Evolutionary conservation across 2,888 invertebrate species (phyloP), one percentile per base, ranked within the genome.

Genomic region (Toxonevra muliebris): DNA sequence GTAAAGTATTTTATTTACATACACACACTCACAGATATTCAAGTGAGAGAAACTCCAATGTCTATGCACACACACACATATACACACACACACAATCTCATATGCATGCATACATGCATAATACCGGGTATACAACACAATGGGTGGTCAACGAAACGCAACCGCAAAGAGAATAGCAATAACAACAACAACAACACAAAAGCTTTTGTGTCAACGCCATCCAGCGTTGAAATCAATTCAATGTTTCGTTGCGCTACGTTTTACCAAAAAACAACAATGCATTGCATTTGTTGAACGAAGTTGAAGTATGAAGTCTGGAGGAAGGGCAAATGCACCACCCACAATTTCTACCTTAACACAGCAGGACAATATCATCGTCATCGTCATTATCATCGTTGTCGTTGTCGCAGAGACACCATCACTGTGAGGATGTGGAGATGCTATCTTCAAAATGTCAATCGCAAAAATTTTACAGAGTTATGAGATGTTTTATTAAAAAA

Each of bases 151-250:
- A 59, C 58, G 52, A 53, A 61, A 66, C 48, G 55, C 63, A 63
- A 55, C 61, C 61, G 48, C 55, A 66, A 58, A 53, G 52, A 65
- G 65, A 70, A 68, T 69, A 69, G 69, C 71, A 69, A 69, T 66
- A 71, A 65, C 70, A 65, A 45, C 52, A 61, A 65, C 42, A 61
- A 69, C 54, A 45, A 57, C 78, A 40, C 41, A 45, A 73, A 72
- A 72, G 72, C 81, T 82, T 82, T 80, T 80, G 79, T 81, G 81
- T 82, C 81, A 82, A 80, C 80, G 77, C 73, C 73, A 72, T 72
- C 71, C 70, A 69, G 71, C 65, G 60, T 66, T 69, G 74, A 74
- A 74, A 74, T 75, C 75, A 74, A 75, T 73, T 75, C 69, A 71
- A 57, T 58, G 45, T 48, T 54, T 62, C 9, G 40, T 17, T 30